phyloP scores from a whole-genome alignment of 2,888 invertebrate species.

The Auanema sp. region DNA sequence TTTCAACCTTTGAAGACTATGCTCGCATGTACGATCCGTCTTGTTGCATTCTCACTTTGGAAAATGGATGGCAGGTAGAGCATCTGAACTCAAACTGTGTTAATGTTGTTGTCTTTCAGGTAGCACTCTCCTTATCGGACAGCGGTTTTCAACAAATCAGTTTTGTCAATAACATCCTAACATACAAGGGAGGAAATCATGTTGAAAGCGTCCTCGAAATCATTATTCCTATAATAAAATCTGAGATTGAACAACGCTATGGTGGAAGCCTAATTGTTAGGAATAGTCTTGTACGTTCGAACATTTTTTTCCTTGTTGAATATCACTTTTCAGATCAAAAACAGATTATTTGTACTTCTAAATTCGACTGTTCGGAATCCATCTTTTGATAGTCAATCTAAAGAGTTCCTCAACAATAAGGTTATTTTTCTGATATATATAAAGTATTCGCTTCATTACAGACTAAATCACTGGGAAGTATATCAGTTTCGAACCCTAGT shows the following conservation, averaged over 20 bases:
- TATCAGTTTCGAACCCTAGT: background rate
- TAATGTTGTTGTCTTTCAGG: slow-evolving; percentile 4
- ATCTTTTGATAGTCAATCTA: slow-evolving; percentile 97
- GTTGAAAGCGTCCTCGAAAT: slow-evolving; percentile 89
- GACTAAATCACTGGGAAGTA: slow-evolving; percentile 8
- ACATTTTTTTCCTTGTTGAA: background rate
- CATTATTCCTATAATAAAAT: slow-evolving; percentile 82
- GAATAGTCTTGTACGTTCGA: background rate
- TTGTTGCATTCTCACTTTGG: background rate
- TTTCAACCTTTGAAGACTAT: too few species aligned
- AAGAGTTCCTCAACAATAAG: slow-evolving; percentile 83
- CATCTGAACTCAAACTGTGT: too few species aligned
- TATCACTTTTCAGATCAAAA: slow-evolving; percentile 73
- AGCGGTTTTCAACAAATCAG: slow-evolving; percentile 76
- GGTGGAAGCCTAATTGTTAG: slow-evolving; percentile 70
- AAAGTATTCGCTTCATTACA: slow-evolving; percentile 7
- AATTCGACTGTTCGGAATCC: slow-evolving; percentile 98
- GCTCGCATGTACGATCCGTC: too few species aligned
- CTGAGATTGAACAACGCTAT: slow-evolving; percentile 77
- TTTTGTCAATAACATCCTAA: slow-evolving; percentile 97
- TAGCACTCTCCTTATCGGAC: background rate
- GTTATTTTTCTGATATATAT: background rate
- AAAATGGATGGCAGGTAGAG: background rate
- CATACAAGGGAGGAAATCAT: slow-evolving; percentile 94
- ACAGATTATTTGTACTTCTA: slow-evolving; percentile 92